Evolutionary conservation across 2,888 invertebrate genomes (phyloP).

Genomic region (Brachycybe producta): DNA sequence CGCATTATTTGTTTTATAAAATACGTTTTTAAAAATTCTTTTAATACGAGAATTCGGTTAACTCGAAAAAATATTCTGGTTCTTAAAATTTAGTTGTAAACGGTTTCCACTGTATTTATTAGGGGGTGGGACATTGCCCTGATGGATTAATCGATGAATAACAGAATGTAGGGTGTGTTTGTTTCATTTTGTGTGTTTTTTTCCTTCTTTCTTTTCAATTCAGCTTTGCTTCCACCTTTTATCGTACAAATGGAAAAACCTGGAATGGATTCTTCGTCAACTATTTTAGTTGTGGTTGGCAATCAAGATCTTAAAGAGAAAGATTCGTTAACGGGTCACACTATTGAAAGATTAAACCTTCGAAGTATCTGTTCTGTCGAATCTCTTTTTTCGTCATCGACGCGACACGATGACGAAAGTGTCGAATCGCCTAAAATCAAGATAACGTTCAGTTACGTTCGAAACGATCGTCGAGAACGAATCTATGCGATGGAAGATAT

Average conservation of each 20-base stretch:
- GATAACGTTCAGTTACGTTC: slow-evolving; percentile 17
- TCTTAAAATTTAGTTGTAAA: no score
- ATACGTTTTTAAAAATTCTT: background rate
- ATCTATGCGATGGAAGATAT: slow-evolving; percentile 16
- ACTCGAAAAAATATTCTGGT: no score
- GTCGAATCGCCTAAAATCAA: slow-evolving; percentile 1
- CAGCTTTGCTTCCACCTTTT: background rate
- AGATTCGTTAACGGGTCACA: slow-evolving; percentile 9
- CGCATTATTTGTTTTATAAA: no score
- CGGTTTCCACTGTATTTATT: no score
- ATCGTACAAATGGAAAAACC: slow-evolving; percentile 15
- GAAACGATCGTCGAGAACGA: slow-evolving; percentile 16
- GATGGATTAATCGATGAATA: no score
- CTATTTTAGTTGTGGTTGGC: slow-evolving; percentile 5
- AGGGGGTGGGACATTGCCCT: no score
- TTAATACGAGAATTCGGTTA: no score
- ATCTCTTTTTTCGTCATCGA: background rate
- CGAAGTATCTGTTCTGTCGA: slow-evolving; percentile 12
- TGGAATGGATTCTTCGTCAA: background rate
- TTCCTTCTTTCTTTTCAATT: background rate
- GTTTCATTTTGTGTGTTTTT: background rate
- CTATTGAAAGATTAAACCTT: slow-evolving; percentile 14
- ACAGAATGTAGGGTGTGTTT: no score
- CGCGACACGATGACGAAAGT: background rate
- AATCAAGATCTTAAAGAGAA: slow-evolving; percentile 13